phyloP scores from a whole-genome alignment of 2,113 vertebrate genomes.

The Chauna torquata region DNA sequence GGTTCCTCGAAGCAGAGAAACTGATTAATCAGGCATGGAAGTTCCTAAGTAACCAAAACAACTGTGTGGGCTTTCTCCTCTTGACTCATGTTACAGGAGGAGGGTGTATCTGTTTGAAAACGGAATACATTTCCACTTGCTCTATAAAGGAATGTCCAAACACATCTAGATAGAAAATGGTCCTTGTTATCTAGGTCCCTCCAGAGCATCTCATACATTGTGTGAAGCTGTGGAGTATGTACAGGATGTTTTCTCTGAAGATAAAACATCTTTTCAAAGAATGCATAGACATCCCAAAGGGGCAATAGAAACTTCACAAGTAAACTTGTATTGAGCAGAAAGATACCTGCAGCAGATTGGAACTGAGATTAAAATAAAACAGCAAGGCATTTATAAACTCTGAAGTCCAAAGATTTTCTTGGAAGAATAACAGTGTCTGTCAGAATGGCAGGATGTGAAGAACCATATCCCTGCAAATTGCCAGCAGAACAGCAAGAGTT shows the following conservation, averaged over 20 bases:
- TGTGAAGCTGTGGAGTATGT: background rate
- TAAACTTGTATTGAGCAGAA: background rate
- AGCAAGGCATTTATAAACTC: background rate
- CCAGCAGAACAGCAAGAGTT: slow-evolving; percentile 3
- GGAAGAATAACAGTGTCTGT: background rate
- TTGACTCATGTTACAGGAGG: slow-evolving; percentile 68
- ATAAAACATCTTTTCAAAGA: background rate
- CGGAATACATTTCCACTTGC: slow-evolving; percentile 49
- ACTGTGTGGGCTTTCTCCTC: slow-evolving; percentile 70
- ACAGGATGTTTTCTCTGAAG: background rate
- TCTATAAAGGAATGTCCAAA: slow-evolving; percentile 44
- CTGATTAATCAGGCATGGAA: slow-evolving; percentile 72
- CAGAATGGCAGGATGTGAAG: background rate
- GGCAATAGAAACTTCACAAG: background rate
- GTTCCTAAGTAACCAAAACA: slow-evolving; percentile 74
- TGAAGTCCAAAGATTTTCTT: background rate
- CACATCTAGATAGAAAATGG: slow-evolving; percentile 14
- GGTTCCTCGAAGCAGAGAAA: slow-evolving; percentile 65
- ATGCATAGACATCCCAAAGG: background rate
- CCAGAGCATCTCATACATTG: background rate
- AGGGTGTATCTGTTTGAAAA: slow-evolving; percentile 56
- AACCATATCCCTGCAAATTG: background rate
- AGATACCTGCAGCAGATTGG: background rate
- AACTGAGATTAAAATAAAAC: slow-evolving; percentile 29
- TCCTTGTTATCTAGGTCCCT: background rate